These are phyloP conservation scores for Bombus vancouverensis DNA, from an alignment of 1,140 invertebrate genomes.

Conservation along the genomic window DNA sequence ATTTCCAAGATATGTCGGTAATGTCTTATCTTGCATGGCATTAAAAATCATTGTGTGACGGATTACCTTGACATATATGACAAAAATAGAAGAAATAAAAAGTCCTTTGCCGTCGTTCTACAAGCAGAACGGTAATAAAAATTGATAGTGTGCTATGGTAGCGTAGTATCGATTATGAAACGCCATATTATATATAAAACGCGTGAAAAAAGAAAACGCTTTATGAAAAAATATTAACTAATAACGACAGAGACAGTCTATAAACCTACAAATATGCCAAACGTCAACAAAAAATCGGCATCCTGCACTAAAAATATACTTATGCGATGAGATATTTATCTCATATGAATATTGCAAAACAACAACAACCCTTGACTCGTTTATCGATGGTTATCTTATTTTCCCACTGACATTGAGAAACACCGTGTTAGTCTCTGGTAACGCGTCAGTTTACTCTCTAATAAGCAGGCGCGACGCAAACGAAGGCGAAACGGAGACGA, in stretches of 20 bases:
- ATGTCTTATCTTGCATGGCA: too few relatives aligned
- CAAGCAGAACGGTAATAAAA: not conserved
- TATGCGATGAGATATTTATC: too few relatives aligned
- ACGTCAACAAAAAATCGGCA: not conserved
- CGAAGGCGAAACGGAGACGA: too few relatives aligned
- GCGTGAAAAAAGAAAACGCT: not conserved
- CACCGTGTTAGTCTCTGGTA: not conserved
- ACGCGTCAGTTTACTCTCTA: conserved; percentile 9
- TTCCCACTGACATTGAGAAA: conserved; percentile 2
- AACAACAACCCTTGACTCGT: not conserved
- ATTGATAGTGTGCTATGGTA: not conserved
- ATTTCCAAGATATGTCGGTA: too few relatives aligned
- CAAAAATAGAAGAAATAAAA: not conserved
- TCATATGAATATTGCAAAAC: not conserved
- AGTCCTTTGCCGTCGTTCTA: not conserved
- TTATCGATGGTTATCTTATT: not conserved
- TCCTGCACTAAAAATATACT: not conserved
- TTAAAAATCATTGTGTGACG: too few relatives aligned
- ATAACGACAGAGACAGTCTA: not conserved
- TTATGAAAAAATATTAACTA: not conserved
- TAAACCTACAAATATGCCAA: not conserved
- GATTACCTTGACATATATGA: too few relatives aligned
- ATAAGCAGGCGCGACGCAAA: not conserved
- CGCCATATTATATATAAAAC: not conserved
- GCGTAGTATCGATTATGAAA: not conserved